Base-by-base conservation (phyloP, 2,888 invertebrate species). In the Euproctis similis region DNA sequence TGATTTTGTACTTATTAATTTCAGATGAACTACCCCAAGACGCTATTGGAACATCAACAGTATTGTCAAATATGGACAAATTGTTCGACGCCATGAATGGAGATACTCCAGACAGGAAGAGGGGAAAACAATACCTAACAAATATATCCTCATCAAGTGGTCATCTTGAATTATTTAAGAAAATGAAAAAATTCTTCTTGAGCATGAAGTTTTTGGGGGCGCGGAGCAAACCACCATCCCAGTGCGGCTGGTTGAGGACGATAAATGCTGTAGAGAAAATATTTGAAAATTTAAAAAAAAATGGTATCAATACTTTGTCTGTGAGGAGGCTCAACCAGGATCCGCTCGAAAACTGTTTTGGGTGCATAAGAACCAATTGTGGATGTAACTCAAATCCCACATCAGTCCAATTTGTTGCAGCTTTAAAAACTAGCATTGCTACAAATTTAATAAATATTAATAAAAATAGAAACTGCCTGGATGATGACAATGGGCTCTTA, bases 161-260 rank as follows among this genome's bases (percentile, higher is more conserved):
- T 20, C 20, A 20, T 20, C 9, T 20, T 8, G 17, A 29, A 1
- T 43, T 46, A 28, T 12, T 8, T 1, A 19, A 37, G 19, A 43
- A 46, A 40, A 36, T 26, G 17, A n/a, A n/a, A n/a, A 9, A 3
- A 3, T 40, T 41, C 38, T 31, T 28, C 38, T 18, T 2, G 10
- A 16, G 1, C 0, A 8, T 23, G 10, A 31, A 42, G 16, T 48
- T 42, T 32, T 10, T 52, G 16, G 44, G 42, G 3, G 24, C 30
- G 13, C 26, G 12, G 12, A 10, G 31, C 2, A 27, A 22, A 5
- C 53, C 45, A 5, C 42, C 49, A 21, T 54, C 46, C 7, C 30
- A 41, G 40, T 38, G 45, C 14, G 46, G 49, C 2, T 50, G 49
- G 51, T 31, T 50, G 17, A 37, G 40, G 36, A 48, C 52, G 2